Evolutionary conservation across 2,113 vertebrate species (phyloP).

Genomic region (Morphnarchus princeps): DNA sequence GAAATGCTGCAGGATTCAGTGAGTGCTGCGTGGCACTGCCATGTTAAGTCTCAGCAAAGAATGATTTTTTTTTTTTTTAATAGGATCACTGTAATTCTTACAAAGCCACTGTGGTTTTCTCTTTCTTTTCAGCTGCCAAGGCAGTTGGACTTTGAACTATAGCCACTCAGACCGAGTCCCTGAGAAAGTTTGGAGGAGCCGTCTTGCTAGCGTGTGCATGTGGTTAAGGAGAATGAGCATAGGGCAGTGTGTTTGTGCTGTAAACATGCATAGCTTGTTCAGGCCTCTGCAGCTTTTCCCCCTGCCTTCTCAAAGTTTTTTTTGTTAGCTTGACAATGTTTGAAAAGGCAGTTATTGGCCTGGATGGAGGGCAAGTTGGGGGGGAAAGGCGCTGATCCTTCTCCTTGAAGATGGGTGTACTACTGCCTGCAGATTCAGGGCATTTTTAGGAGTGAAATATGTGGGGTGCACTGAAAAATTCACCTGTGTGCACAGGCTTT

Average conservation of each 20-base stretch:
- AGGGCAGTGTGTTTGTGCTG: conserved; percentile 1
- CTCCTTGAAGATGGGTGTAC: not conserved
- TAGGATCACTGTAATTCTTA: conserved; percentile 44
- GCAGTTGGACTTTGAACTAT: conserved; percentile 49
- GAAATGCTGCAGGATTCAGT: conserved; percentile 22
- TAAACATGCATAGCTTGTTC: conserved; percentile 1
- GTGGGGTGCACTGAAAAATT: not conserved
- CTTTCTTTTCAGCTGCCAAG: conserved; percentile 38
- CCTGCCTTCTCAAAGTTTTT: not conserved
- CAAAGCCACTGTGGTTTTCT: conserved; percentile 22
- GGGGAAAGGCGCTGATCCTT: not conserved
- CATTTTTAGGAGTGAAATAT: not conserved
- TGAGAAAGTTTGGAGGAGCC: not conserved
- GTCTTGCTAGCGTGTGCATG: not conserved
- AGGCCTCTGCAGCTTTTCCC: not conserved
- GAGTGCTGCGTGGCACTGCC: conserved; percentile 23
- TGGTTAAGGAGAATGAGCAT: conserved; percentile 18
- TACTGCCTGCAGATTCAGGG: not conserved
- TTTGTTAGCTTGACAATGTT: not conserved
- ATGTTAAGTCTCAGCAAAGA: conserved; percentile 10
- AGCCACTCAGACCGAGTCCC: not conserved
- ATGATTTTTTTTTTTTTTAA: conserved; percentile 7
- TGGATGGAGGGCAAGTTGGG: not conserved
- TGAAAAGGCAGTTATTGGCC: not conserved
- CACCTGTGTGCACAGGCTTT: not conserved